phyloP scores from a whole-genome alignment of 23 tunicate genomes.

The Phallusia fumigata region DNA sequence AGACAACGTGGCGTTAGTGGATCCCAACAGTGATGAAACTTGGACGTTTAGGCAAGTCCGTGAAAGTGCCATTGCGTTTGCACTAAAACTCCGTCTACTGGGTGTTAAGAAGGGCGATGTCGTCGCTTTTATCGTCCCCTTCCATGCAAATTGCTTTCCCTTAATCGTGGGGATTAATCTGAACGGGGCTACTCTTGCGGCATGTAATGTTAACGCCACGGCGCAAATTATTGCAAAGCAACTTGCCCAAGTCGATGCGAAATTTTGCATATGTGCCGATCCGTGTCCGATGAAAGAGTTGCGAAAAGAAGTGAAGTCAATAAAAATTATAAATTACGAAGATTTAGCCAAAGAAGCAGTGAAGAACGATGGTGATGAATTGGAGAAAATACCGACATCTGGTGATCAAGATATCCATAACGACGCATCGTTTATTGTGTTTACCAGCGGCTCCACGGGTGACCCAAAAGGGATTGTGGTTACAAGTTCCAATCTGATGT shows the following conservation, averaged over 20 bases:
- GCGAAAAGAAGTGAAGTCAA: background rate
- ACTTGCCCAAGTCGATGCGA: background rate
- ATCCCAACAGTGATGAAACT: background rate
- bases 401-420: background rate
- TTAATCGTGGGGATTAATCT: background rate
- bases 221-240: background rate
- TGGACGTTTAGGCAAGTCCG: background rate
- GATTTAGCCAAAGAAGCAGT: background rate
- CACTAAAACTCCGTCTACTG: background rate
- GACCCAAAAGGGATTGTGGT: background rate
- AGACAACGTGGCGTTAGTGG: background rate
- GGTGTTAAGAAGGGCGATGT: constrained; percentile 13
- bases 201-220: background rate
- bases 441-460: constrained; percentile 14
- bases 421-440: background rate
- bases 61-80: background rate
- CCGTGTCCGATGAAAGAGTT: background rate
- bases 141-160: constrained; percentile 2
- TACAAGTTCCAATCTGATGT: background rate
- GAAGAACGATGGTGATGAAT: too few relatives aligned
- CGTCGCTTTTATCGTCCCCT: background rate
- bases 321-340: background rate
- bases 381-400: background rate
- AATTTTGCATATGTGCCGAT: background rate
- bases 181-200: background rate